Percentiles rank a stretch among this genome's conserved stretches.
Conservation (phyloP, 1,140 invertebrate species). For the Drosophila lowei region DNA sequence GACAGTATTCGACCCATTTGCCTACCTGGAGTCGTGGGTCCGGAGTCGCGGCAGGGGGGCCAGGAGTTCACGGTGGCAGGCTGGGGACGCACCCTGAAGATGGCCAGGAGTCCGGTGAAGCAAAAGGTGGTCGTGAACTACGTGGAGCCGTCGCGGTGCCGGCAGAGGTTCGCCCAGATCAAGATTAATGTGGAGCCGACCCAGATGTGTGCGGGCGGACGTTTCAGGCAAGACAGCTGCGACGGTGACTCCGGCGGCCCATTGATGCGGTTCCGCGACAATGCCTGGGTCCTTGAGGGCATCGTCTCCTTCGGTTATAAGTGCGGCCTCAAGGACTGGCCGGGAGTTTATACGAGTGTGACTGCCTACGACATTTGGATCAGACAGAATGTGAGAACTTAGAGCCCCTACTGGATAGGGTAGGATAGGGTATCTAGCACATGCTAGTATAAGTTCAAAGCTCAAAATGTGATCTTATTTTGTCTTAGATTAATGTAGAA, state of each 20-base stretch:
- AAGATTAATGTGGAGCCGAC: constrained; percentile 59
- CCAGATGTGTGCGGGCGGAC: constrained; percentile 86
- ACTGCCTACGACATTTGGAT: constrained; percentile 84
- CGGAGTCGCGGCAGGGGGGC: constrained; percentile 37
- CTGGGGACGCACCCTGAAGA: constrained; percentile 86
- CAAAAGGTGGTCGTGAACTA: constrained; percentile 57
- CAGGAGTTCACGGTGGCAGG: constrained; percentile 86
- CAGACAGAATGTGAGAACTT: constrained; percentile 59
- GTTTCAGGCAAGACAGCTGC: constrained; percentile 86
- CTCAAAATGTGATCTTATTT: constrained; percentile 62
- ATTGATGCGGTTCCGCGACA: constrained; percentile 83
- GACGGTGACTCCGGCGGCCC: constrained; percentile 89
- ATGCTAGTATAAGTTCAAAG: constrained; percentile 14
- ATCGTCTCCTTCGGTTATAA: constrained; percentile 85
- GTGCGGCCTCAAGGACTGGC: constrained; percentile 82
- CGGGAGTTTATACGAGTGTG: constrained; percentile 84
- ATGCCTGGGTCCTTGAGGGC: constrained; percentile 84
- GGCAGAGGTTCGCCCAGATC: constrained; percentile 50
- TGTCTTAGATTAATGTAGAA: constrained; percentile 1
- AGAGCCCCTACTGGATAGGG: not conserved
- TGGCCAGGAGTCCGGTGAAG: constrained; percentile 67
- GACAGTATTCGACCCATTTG: constrained; percentile 86
- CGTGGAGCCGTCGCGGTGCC: constrained; percentile 54
- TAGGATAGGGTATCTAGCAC: too few species aligned
- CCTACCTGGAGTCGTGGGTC: constrained; percentile 76